A percentile compares a stretch with the other conserved stretches of the same genome.
Evolutionary conservation across 2,113 vertebrate species (phyloP).

Genomic region (Colossoma macropomum): DNA sequence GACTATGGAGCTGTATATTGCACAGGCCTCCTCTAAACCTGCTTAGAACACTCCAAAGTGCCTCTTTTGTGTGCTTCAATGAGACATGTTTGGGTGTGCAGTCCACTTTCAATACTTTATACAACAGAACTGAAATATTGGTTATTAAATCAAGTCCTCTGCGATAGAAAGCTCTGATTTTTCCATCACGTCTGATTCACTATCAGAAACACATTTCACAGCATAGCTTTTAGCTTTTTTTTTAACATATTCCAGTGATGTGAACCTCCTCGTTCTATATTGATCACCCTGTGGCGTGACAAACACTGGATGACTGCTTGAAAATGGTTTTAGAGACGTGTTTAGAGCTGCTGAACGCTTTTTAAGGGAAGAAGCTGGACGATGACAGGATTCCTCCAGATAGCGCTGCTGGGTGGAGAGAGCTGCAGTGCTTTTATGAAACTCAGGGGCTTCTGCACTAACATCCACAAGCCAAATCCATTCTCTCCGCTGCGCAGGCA

Average conservation of each 20-base stretch:
- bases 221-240: background rate
- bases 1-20: too few species aligned
- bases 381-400: slow-evolving; percentile 32
- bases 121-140: slow-evolving; percentile 13
- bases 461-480: slow-evolving; percentile 47
- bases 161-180: slow-evolving; percentile 1
- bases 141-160: slow-evolving; percentile 4
- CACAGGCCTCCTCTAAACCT: too few species aligned
- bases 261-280: background rate
- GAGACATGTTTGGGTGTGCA: background rate
- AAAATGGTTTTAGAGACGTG: background rate
- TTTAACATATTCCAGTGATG: background rate
- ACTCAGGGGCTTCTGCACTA: slow-evolving; percentile 40
- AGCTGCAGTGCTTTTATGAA: slow-evolving; percentile 40
- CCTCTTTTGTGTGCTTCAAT: background rate
- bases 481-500: slow-evolving; percentile 39
- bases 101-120: background rate
- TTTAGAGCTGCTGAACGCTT: slow-evolving; percentile 8
- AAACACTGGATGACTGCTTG: background rate
- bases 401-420: slow-evolving; percentile 23
- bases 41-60: background rate
- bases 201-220: slow-evolving; percentile 19
- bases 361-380: slow-evolving; percentile 22
- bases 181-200: background rate
- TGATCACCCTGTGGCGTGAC: background rate